Percentiles rank a stretch among this genome's conserved stretches.
Evolutionary conservation across 2,113 vertebrate genomes (phyloP).

Genomic region (Heptranchias perlo): DNA sequence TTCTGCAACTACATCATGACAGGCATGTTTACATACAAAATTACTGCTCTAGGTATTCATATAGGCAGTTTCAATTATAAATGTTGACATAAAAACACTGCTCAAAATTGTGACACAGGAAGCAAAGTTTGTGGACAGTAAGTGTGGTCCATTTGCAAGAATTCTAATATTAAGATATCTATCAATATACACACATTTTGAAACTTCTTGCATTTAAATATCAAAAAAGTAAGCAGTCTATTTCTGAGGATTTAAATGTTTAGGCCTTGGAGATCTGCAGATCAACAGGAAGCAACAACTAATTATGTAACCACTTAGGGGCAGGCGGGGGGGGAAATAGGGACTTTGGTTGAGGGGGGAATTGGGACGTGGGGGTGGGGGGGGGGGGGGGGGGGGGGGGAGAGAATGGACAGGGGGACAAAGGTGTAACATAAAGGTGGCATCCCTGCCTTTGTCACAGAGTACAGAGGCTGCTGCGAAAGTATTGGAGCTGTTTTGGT

Average conservation of each 20-base stretch:
- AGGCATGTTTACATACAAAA: neutral
- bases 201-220: neutral
- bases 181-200: neutral
- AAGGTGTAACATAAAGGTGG: no score
- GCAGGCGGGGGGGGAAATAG: neutral
- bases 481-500: no score
- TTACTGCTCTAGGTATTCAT: neutral
- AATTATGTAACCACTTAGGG: neutral
- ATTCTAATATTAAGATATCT: neutral
- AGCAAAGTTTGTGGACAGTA: no score
- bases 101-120: neutral
- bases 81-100: neutral
- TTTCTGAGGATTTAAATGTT: no score
- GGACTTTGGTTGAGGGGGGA: no score
- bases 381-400: neutral
- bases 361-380: no score
- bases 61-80: neutral
- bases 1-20: neutral
- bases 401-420: neutral
- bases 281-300: neutral
- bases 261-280: neutral
- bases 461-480: no score
- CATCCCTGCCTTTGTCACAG: no score
- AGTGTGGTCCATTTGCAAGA: neutral
- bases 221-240: neutral